Evolutionary conservation across 2,113 vertebrate genomes (phyloP).

Genomic region (Sialia sialis): DNA sequence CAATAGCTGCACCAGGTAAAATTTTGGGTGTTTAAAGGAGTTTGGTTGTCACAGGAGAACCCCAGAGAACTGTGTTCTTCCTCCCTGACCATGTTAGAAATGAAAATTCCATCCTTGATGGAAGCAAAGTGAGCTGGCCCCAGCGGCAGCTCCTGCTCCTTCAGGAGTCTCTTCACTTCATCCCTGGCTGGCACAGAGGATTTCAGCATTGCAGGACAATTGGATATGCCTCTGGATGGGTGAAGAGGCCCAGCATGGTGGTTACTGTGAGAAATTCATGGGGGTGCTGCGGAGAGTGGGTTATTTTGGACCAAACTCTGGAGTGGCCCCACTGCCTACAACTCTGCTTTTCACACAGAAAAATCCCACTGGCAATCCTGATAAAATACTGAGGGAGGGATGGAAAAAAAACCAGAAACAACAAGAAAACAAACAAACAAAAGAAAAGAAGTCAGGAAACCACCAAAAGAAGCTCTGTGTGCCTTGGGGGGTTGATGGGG

Average conservation of each 20-base stretch:
- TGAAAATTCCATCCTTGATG: not conserved
- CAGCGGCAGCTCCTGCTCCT: not conserved
- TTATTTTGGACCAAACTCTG: not conserved
- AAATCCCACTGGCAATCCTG: not conserved
- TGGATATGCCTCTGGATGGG: not conserved
- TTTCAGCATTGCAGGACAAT: not conserved
- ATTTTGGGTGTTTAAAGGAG: rapidly evolving
- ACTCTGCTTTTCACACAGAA: not conserved
- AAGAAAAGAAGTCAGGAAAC: not conserved
- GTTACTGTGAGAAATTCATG: not conserved
- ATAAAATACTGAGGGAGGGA: not conserved
- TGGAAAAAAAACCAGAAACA: too few relatives aligned
- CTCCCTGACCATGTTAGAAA: not conserved
- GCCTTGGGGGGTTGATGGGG: not conserved
- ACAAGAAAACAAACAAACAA: too few relatives aligned
- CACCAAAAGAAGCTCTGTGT: rapidly evolving
- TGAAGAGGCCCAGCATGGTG: not conserved
- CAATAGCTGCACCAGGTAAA: rapidly evolving
- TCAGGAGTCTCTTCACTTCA: not conserved
- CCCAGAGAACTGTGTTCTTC: not conserved
- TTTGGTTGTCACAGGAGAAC: not conserved
- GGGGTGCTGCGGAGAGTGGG: rapidly evolving
- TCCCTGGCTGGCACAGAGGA: rapidly evolving
- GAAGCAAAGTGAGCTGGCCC: not conserved
- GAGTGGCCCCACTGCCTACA: rapidly evolving